These are phyloP conservation scores for Euzetes globulus DNA, from an alignment of 2,888 invertebrate species.

Conservation along the genomic window DNA sequence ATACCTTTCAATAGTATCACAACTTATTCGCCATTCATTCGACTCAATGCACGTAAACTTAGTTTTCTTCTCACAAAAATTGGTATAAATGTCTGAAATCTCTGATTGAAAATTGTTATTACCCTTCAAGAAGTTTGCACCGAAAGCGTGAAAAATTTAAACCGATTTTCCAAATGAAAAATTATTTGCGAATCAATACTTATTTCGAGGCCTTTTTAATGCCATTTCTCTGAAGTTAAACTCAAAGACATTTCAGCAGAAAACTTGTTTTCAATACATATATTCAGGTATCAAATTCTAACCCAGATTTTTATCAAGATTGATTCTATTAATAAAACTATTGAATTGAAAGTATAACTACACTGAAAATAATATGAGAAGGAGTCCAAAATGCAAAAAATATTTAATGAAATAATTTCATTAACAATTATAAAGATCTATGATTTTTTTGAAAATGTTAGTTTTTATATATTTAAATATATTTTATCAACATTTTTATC, in stretches of 20 bases:
- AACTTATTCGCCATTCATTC: constrained; percentile 4
- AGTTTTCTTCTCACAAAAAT: neutral
- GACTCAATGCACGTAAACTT: constrained; percentile 5
- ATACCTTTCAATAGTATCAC: neutral
- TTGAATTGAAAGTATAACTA: no score
- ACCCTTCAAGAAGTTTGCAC: neutral
- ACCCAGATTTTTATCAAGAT: neutral
- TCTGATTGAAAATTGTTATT: constrained; percentile 20
- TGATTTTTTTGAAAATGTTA: no score
- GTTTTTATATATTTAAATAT: no score
- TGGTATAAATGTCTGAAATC: neutral
- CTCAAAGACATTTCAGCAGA: neutral
- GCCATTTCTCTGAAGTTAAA: neutral
- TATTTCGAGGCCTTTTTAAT: neutral
- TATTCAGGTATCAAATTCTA: neutral
- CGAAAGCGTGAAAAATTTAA: neutral
- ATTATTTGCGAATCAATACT: constrained; percentile 15
- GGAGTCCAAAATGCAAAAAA: no score
- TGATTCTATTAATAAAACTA: no score
- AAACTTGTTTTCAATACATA: neutral
- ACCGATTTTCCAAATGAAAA: constrained; percentile 19
- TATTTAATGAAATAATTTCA: no score
- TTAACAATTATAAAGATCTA: no score
- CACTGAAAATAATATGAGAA: no score
- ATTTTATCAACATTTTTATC: no score